phyloP scores from a whole-genome alignment of 2,888 invertebrate species.

The Xestia c-nigrum region DNA sequence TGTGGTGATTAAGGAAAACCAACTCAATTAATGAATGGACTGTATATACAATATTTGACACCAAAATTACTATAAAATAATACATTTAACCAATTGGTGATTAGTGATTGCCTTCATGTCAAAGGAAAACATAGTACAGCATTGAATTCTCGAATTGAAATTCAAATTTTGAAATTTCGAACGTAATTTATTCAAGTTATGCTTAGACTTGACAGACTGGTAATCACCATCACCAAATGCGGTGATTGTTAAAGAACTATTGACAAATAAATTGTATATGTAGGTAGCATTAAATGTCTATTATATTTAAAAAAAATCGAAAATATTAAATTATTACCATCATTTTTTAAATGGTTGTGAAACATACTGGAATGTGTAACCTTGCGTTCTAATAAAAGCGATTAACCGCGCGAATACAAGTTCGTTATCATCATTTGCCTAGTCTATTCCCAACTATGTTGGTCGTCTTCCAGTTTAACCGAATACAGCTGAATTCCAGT shows the following conservation, averaged over 20 bases:
- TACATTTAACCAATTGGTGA: neutral
- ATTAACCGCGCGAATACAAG: neutral
- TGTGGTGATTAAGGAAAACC: constrained; percentile 23
- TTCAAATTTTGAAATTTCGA: neutral
- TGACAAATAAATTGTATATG: constrained; percentile 33
- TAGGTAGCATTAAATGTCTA: constrained; percentile 8
- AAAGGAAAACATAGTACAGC: neutral
- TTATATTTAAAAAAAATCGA: neutral
- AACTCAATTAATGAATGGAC: constrained; percentile 27
- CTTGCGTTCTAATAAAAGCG: neutral
- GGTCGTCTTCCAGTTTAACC: too few relatives aligned
- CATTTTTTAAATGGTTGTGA: neutral
- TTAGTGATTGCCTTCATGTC: constrained; percentile 16
- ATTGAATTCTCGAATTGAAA: neutral
- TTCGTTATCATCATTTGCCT: neutral
- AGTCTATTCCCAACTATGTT: too few relatives aligned
- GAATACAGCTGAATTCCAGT: too few relatives aligned
- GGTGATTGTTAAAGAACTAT: neutral
- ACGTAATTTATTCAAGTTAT: neutral
- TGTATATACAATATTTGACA: constrained; percentile 22
- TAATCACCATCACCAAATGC: constrained; percentile 17
- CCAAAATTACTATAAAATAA: constrained; percentile 13
- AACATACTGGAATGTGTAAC: neutral
- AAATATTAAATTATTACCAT: neutral
- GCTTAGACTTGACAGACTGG: neutral